Conservation (phyloP, 2,888 invertebrate species). For the Coelinius sp. region DNA sequence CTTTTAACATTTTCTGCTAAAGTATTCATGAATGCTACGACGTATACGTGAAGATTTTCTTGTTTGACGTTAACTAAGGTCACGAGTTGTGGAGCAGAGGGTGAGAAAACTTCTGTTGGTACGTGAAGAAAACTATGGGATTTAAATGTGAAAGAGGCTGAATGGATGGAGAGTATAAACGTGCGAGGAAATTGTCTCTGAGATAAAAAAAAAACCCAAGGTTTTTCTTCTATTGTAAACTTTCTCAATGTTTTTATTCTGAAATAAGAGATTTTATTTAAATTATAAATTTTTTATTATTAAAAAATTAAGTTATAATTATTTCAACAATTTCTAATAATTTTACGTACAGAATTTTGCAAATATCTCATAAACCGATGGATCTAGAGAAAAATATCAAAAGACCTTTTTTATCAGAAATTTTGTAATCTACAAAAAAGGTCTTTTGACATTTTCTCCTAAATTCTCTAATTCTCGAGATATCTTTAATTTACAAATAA, state of each 20-base stretch:
- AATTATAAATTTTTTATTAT: too few species aligned
- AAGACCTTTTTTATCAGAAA: too few species aligned
- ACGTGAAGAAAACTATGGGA: constrained; percentile 16
- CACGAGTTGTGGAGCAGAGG: neutral
- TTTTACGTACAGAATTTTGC: too few species aligned
- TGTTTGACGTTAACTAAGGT: constrained; percentile 25
- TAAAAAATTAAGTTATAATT: too few species aligned
- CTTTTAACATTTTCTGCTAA: constrained; percentile 28
- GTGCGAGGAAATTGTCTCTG: neutral
- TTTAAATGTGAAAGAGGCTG: neutral
- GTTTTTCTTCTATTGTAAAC: neutral
- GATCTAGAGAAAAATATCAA: too few species aligned
- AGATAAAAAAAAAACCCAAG: neutral
- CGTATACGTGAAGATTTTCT: constrained; percentile 34
- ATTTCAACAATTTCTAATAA: too few species aligned
- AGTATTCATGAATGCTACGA: constrained; percentile 37
- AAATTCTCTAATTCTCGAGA: too few species aligned
- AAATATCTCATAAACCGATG: too few species aligned
- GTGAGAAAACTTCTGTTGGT: constrained; percentile 3
- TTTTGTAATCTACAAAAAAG: too few species aligned
- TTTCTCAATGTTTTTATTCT: neutral
- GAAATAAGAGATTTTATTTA: neutral
- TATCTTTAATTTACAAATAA: too few species aligned
- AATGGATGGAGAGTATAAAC: neutral
- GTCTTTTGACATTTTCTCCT: too few species aligned